A percentile compares a stretch with the other conserved stretches of the same genome.
Evolutionary conservation across 2,888 invertebrate species (phyloP).

Genomic region (Gortyna flavago): DNA sequence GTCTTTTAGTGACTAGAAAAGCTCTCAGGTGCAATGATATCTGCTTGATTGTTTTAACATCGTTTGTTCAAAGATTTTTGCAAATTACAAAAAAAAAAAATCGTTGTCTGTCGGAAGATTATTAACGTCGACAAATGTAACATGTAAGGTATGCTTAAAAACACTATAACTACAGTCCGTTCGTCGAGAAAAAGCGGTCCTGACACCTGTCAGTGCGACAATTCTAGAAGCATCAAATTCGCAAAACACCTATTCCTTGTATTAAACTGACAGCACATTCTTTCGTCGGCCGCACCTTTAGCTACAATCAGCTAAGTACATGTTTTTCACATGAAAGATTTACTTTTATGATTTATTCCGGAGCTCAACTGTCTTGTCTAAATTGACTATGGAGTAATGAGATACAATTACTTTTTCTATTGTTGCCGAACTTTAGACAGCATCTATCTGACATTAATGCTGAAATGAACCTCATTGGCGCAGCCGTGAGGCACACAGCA

Average conservation of each 20-base stretch:
- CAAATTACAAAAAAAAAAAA: neutral
- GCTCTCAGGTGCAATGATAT: neutral
- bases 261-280: neutral
- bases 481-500: too few relatives aligned
- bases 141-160: neutral
- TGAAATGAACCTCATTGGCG: too few relatives aligned
- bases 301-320: neutral
- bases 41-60: neutral
- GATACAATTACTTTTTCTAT: neutral
- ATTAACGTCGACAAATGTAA: neutral
- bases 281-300: neutral
- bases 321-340: neutral
- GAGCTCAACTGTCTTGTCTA: neutral
- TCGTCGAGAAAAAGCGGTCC: neutral
- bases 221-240: neutral
- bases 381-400: neutral
- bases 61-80: neutral
- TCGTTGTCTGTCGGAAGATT: neutral
- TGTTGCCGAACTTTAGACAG: neutral
- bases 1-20: conserved; percentile 19
- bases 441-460: too few relatives aligned
- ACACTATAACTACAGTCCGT: neutral
- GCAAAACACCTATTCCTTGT: too few relatives aligned
- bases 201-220: neutral
- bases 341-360: too few relatives aligned